Evolutionary conservation across 2,888 invertebrate species (phyloP).

Genomic region (Luffia ferchaultella): DNA sequence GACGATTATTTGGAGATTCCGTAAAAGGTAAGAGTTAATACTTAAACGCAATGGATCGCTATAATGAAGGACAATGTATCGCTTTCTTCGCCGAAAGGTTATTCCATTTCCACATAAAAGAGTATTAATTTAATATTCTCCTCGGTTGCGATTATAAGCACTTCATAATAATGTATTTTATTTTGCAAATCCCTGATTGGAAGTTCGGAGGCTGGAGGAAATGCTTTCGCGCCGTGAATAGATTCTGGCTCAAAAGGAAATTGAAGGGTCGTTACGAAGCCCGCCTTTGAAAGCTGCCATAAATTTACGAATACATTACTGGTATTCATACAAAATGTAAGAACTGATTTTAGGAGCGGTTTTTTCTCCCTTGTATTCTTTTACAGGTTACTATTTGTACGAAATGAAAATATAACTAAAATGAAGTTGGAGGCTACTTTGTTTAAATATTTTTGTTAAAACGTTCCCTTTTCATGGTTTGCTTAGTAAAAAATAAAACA

Average conservation of each 20-base stretch:
- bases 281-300: constrained; percentile 37
- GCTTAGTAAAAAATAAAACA: no score
- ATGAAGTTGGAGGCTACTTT: no score
- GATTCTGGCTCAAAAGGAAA: constrained; percentile 53
- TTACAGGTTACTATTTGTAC: no score
- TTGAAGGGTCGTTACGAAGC: constrained; percentile 53
- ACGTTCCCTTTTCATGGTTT: no score
- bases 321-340: constrained; percentile 29
- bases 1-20: no score
- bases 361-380: not conserved
- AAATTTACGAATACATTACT: constrained; percentile 43
- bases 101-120: constrained; percentile 15
- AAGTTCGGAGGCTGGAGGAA: constrained; percentile 36
- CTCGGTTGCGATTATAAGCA: constrained; percentile 37
- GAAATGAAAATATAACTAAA: no score
- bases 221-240: constrained; percentile 49
- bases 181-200: constrained; percentile 41
- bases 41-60: no score
- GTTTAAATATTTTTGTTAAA: no score
- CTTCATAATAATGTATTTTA: constrained; percentile 35
- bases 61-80: not conserved
- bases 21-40: no score
- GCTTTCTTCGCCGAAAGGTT: not conserved
- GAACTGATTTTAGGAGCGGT: constrained; percentile 6
- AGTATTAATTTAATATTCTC: constrained; percentile 40